Conservation (phyloP, 2,113 vertebrate species). For the human (Homo sapiens) region GRCh38 chr1:165496501-165497000, state of each 20-base stretch:
- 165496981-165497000: fast-evolving
- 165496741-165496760: not conserved
- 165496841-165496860: not conserved
- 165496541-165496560: fast-evolving
- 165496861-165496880: not conserved
- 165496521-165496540: not conserved
- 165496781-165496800: not conserved
- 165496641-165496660: not conserved
- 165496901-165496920: not conserved
- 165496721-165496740: not conserved
- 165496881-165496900: not conserved
- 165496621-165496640: not conserved
- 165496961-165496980: fast-evolving
- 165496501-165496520: not conserved
- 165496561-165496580: not conserved
- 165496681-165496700: conserved; percentile 64
- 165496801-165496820: not conserved
- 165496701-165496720: not conserved
- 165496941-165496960: not conserved
- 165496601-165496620: not conserved
- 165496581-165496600: not conserved
- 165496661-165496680: not conserved
- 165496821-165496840: not conserved
- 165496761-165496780: not conserved
- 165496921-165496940: not conserved